Evolutionary conservation across 2,797 vertebrate species (phyloP).

Genomic region (Triplophysa bombifrons): DNA sequence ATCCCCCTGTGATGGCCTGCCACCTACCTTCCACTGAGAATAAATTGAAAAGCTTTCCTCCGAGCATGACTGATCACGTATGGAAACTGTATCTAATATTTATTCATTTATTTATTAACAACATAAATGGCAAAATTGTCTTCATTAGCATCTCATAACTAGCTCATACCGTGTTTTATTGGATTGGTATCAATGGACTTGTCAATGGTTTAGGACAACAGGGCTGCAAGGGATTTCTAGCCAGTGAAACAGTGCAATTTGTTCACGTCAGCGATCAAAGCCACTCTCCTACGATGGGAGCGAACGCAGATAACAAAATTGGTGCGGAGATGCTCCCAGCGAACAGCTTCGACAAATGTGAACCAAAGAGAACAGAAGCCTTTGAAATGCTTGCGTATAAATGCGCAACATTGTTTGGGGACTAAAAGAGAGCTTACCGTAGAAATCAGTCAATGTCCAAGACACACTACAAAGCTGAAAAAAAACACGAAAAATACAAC

Average conservation of each 20-base stretch:
- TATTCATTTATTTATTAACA: background rate
- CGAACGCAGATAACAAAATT: conserved; percentile 20
- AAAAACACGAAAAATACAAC: conserved; percentile 25
- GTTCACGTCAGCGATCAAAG: conserved; percentile 33
- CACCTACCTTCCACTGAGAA: background rate
- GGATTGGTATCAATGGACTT: background rate
- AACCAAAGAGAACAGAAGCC: conserved; percentile 18
- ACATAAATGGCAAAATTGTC: background rate
- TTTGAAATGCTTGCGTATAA: conserved; percentile 5
- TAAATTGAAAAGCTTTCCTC: background rate
- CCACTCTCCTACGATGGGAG: conserved; percentile 9
- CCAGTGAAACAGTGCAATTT: conserved; percentile 16
- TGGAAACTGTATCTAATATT: background rate
- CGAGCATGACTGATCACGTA: conserved; percentile 14
- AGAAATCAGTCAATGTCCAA: conserved; percentile 1
- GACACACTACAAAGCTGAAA: background rate
- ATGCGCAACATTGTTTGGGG: background rate
- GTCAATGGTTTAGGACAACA: background rate
- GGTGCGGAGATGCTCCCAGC: conserved; percentile 14
- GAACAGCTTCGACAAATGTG: conserved; percentile 17
- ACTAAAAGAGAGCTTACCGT: conserved; percentile 10
- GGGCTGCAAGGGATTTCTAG: background rate
- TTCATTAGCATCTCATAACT: background rate
- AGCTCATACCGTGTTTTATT: background rate
- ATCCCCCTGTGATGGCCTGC: background rate